Base-by-base conservation (phyloP, 1,140 invertebrate species). In the Procambarus clarkii region DNA sequence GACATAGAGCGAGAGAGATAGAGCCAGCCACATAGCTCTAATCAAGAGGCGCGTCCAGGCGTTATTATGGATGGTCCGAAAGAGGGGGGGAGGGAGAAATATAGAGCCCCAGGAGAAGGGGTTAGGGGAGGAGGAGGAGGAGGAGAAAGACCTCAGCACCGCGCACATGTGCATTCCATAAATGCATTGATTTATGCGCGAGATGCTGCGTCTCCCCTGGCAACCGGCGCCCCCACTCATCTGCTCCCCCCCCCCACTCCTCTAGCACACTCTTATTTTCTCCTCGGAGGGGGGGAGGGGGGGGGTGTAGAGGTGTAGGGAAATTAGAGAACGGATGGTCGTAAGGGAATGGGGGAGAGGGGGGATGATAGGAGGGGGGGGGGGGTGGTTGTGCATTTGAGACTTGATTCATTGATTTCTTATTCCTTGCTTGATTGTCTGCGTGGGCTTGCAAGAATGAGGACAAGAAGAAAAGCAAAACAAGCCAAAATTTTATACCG, bases 131-230 rank as follows among this genome's bases (percentile, higher is more conserved):
- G 15, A 71, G 60, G 44, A 48, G 1, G 44, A 18, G 45, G 46
- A 0, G 60, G 44, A 48, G 77, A n/a, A 21, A n/a, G 77, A 18
- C 83, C 48, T 3, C 24, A 45, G 83, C 64, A 86, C 64, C 74
- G 24, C 85, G 58, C 85, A 87, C 85, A 87, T 87, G 85, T 87
- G 85, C 85, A 87, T 87, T 60, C 85, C 74, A 79, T 87, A 87
- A 87, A 79, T 87, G 85, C 85, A 87, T 87, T 87, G 85, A 87
- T 87, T 87, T 87, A 87, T 87, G 85, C 85, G 85, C 85, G 74
- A 64, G 85, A 64, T 74, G 50, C 34, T 78, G 74, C 79, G 85
- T 76, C 74, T 87, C 78, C 24, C 85, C 85, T 76, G 54, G 71
- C 74, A 74, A 77, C 58, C 71, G 50, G 34, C 9, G 76, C 9